phyloP scores from a whole-genome alignment of 2,888 invertebrate species.

The Aphodius sticticus region DNA sequence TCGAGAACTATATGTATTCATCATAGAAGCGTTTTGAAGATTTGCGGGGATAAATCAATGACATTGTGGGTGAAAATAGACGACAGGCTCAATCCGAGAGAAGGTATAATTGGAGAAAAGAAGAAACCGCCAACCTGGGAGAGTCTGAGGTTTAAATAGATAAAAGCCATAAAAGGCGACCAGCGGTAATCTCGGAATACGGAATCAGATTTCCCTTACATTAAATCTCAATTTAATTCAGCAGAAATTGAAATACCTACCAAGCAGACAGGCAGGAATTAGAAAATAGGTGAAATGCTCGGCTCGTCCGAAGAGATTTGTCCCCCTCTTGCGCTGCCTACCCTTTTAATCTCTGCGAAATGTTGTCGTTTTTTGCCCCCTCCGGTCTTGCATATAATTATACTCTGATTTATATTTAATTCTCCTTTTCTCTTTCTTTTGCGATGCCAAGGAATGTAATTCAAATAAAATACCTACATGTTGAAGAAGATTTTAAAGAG shows the following conservation, averaged over 20 bases:
- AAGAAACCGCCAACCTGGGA: not conserved
- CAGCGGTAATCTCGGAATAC: not conserved
- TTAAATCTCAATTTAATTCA: constrained; percentile 24
- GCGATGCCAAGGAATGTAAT: not conserved
- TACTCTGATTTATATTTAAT: not conserved
- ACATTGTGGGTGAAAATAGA: not conserved
- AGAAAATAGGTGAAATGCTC: constrained; percentile 13
- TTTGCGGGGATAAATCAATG: too few relatives aligned
- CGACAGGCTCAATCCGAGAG: not conserved
- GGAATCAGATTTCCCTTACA: constrained; percentile 23
- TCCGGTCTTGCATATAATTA: not conserved
- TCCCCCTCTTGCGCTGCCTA: not conserved
- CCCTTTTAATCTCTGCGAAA: constrained; percentile 16
- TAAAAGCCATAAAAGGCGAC: not conserved
- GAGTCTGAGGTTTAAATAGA: not conserved
- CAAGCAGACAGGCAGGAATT: constrained; percentile 12
- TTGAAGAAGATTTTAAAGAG: not conserved
- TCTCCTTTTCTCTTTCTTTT: constrained; percentile 11
- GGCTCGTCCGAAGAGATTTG: constrained; percentile 14
- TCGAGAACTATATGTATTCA: too few relatives aligned
- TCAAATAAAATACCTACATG: not conserved
- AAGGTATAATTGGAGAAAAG: not conserved
- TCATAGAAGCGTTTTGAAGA: too few relatives aligned
- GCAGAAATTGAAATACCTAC: constrained; percentile 24
- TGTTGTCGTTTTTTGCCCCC: not conserved